These are phyloP conservation scores for Papilio glaucus DNA, from an alignment of 1,140 invertebrate species.

Conservation along the genomic window DNA sequence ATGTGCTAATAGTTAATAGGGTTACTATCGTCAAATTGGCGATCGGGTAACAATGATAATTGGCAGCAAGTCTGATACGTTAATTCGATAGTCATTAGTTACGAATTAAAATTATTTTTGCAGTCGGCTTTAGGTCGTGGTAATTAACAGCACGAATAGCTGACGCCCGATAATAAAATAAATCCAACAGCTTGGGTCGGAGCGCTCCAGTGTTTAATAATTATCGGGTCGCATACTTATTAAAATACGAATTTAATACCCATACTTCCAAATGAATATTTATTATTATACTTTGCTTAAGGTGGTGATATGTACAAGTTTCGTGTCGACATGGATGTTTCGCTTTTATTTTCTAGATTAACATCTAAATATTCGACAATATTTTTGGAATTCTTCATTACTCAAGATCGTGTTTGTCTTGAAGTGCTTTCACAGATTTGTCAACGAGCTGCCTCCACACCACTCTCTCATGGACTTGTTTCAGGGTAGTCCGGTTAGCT, in stretches of 20 bases:
- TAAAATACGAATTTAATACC: background rate
- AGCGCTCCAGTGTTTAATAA: constrained; percentile 1
- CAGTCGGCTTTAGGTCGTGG: constrained; percentile 4
- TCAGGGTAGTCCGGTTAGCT: too few species aligned
- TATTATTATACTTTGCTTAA: background rate
- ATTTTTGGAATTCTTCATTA: too few species aligned
- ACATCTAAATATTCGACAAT: too few species aligned
- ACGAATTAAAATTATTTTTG: constrained; percentile 33
- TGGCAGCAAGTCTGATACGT: constrained; percentile 4
- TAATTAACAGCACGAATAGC: constrained; percentile 29
- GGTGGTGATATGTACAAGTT: background rate
- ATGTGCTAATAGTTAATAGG: background rate
- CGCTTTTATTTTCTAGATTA: too few species aligned
- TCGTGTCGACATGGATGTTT: too few species aligned
- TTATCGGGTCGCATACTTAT: constrained; percentile 8
- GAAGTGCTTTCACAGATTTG: too few species aligned
- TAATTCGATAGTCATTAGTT: constrained; percentile 26
- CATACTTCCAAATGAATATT: background rate
- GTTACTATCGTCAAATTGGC: background rate
- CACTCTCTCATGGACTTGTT: too few species aligned
- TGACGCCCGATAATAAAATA: constrained; percentile 25
- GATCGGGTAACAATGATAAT: constrained; percentile 2
- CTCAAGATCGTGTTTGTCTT: too few species aligned
- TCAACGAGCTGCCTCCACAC: too few species aligned
- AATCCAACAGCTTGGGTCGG: constrained; percentile 15